Conservation (phyloP, 2,797 vertebrate species). For the Trachurus trachurus region DNA sequence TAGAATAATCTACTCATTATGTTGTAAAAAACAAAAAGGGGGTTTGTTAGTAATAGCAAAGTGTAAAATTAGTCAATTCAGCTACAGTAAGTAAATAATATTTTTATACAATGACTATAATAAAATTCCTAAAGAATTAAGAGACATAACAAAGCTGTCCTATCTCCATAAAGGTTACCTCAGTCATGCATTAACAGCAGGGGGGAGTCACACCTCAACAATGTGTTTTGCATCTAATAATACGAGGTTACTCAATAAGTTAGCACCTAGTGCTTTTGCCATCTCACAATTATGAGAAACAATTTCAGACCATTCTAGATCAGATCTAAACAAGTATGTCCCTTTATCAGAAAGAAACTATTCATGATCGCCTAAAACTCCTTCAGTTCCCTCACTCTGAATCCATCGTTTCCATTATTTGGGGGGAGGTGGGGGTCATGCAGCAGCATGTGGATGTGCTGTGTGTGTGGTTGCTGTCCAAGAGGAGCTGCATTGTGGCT, state of each 20-base stretch:
- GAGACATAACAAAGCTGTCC: slow-evolving; percentile 64
- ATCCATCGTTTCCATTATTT: slow-evolving; percentile 46
- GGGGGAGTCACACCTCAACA: slow-evolving; percentile 45
- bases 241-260: slow-evolving; percentile 50
- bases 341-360: slow-evolving; percentile 66
- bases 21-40: slow-evolving; percentile 39
- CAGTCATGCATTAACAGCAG: slow-evolving; percentile 63
- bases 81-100: slow-evolving; percentile 57
- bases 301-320: slow-evolving; percentile 74
- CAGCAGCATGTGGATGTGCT: slow-evolving; percentile 45
- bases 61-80: slow-evolving; percentile 59
- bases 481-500: slow-evolving; percentile 71
- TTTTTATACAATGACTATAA: slow-evolving; percentile 87
- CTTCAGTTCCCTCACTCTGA: slow-evolving; percentile 42
- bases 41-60: slow-evolving; percentile 66
- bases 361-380: slow-evolving; percentile 52
- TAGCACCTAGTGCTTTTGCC: slow-evolving; percentile 70
- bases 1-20: slow-evolving; percentile 50
- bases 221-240: slow-evolving; percentile 48
- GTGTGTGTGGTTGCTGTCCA: slow-evolving; percentile 53
- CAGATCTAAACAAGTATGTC: slow-evolving; percentile 58
- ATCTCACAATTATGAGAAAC: slow-evolving; percentile 74
- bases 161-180: slow-evolving; percentile 49
- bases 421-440: slow-evolving; percentile 41
- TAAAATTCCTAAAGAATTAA: slow-evolving; percentile 73